Evolutionary conservation across 1,140 invertebrate species (phyloP).

Genomic region (Chlorops oryzae): DNA sequence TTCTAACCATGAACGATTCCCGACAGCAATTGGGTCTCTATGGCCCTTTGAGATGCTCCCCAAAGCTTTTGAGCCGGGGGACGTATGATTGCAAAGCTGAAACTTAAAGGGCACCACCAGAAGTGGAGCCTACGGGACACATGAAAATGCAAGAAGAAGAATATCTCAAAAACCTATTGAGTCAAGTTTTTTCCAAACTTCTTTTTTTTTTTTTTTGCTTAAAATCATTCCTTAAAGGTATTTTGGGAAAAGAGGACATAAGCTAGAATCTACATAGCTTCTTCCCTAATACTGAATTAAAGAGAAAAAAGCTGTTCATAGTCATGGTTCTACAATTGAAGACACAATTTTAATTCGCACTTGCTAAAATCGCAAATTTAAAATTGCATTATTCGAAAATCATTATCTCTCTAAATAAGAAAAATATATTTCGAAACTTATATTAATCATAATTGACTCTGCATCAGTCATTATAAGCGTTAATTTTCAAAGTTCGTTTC

Average conservation of each 20-base stretch:
- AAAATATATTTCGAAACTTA: slow-evolving; percentile 18
- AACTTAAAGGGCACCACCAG: slow-evolving; percentile 88
- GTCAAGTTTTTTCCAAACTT: too few species aligned
- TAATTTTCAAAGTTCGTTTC: too few species aligned
- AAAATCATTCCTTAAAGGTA: too few species aligned
- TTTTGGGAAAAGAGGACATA: too few species aligned
- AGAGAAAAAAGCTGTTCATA: slow-evolving; percentile 25
- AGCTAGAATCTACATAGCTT: slow-evolving; percentile 85
- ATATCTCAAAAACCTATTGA: too few species aligned
- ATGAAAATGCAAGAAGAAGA: slow-evolving; percentile 84
- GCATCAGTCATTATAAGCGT: too few species aligned
- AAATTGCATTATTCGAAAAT: slow-evolving; percentile 16
- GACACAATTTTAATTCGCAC: not conserved
- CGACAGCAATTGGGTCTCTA: slow-evolving; percentile 63
- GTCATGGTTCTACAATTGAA: slow-evolving; percentile 19
- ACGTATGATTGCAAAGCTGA: slow-evolving; percentile 89
- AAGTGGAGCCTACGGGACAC: slow-evolving; percentile 84
- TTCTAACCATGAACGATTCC: slow-evolving; percentile 83
- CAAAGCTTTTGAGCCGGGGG: slow-evolving; percentile 80
- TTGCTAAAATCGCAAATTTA: slow-evolving; percentile 10
- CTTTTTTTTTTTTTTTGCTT: too few species aligned
- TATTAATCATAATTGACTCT: too few species aligned
- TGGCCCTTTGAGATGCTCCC: slow-evolving; percentile 57
- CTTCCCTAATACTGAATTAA: slow-evolving; percentile 72
- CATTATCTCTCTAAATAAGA: slow-evolving; percentile 18